Conservation (phyloP, 2,113 vertebrate genomes). For the Dipodomys stephensi region DNA sequence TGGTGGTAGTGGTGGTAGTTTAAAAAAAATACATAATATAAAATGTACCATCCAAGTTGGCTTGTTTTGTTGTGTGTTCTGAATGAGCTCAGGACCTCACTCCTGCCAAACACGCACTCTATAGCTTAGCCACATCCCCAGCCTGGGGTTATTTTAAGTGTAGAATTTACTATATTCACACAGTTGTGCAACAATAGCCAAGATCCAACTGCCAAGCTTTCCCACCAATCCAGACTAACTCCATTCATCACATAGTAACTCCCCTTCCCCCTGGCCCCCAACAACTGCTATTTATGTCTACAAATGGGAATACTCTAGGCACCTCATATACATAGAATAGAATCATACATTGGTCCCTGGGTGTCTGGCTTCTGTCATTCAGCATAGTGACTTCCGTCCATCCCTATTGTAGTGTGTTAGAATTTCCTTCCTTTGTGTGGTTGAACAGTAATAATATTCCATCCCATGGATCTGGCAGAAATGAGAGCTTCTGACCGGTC, state of each 20-base stretch:
- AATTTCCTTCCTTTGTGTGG: neutral
- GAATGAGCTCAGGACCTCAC: neutral
- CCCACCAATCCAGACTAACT: neutral
- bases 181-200: neutral
- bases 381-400: neutral
- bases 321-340: neutral
- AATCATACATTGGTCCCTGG: neutral
- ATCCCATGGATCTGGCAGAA: neutral
- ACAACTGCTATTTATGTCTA: neutral
- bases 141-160: neutral
- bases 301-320: neutral
- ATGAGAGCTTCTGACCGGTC: too few relatives aligned
- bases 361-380: neutral
- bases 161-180: neutral
- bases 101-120: too few relatives aligned
- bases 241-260: neutral
- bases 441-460: neutral
- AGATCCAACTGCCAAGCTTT: neutral
- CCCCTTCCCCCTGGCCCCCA: rapidly evolving
- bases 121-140: too few relatives aligned
- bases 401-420: neutral
- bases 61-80: too few relatives aligned
- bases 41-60: too few relatives aligned
- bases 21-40: too few relatives aligned
- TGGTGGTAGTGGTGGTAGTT: too few relatives aligned